Base-by-base conservation (phyloP, 2,797 vertebrate species). In the Heterohyrax brucei region DNA sequence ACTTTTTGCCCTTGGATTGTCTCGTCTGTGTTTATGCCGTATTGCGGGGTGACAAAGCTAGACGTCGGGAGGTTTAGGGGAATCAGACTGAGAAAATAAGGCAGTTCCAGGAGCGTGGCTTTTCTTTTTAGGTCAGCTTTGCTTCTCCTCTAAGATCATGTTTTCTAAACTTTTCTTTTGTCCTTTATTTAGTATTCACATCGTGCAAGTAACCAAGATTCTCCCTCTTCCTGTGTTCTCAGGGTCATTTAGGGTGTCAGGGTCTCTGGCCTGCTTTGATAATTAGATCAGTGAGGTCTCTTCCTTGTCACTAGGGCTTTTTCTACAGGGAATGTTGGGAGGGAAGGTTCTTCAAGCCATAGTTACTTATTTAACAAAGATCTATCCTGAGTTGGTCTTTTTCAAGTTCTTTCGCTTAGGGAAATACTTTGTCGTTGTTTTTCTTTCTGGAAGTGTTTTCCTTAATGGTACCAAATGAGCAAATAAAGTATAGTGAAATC, bases 151-250 rank as follows among this genome's bases (percentile, higher is more conserved):
- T 75, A 24, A 76, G n/a, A 82, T 64, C 78, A 80, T 86, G 48
- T 87, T 95, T 77, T 70, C 62, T 87, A 81, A 92, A 92, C 91
- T 89, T 97, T 91, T 87, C 85, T 95, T 94, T 89, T 93, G 90
- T 18, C 48, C 0, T 48, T 46, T 48, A 48, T 56, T 86, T 79
- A 82, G 3, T 85, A 81, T 66, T 93, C 85, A n/a, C 56, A 56
- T 73, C 70, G 87, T 87, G 44, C 26, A 26, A 10, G 50, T 28
- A 80, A 19, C 59, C 4, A 14, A n/a, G 22, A 24, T 30, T 53
- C 72, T 50, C 48, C 28, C n/a, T 30, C 3, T 48, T 70, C 4
- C 76, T 48, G n/a, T 2, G 9, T 87, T 81, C 70, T 56, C 8
- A 33, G 50, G 1, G 13, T 72, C 48, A 46, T 30, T 61, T 26